Conservation (phyloP, 1,140 invertebrate species). For the Sinonovacula constricta region DNA sequence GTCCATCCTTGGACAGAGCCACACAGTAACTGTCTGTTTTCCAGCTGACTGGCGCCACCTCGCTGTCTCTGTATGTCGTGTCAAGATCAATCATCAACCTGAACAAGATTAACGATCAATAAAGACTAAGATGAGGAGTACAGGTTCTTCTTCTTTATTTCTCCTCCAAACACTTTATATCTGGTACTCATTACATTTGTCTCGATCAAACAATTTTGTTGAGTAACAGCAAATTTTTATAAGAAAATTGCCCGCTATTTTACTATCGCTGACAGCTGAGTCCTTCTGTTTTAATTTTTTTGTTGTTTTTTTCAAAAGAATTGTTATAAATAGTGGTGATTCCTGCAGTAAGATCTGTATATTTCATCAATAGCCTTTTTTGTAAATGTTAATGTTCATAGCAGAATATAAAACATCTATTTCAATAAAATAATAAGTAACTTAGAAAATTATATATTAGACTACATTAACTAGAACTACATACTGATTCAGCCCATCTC, state of each 20-base stretch:
- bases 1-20: constrained; percentile 9
- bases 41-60: background rate
- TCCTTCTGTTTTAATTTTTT: background rate
- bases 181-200: background rate
- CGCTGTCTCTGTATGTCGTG: constrained; percentile 31
- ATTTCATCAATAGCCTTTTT: too few relatives aligned
- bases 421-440: too few relatives aligned
- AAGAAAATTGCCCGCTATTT: background rate
- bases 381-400: too few relatives aligned
- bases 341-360: too few relatives aligned
- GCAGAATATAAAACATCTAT: too few relatives aligned
- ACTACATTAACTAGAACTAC: background rate
- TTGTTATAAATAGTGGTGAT: too few relatives aligned
- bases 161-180: background rate
- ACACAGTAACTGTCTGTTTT: constrained; percentile 34
- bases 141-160: too few relatives aligned
- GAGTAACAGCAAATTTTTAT: background rate
- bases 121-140: too few relatives aligned
- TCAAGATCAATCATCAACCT: constrained; percentile 38
- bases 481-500: constrained; percentile 19
- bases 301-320: too few relatives aligned
- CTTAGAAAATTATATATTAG: too few relatives aligned
- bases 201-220: background rate
- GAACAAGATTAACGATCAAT: too few relatives aligned
- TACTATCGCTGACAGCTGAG: background rate